Evolutionary conservation across 2,113 vertebrate genomes (phyloP), one percentile per base, ranked within the genome.

Genomic region (Perccottus glenii): DNA sequence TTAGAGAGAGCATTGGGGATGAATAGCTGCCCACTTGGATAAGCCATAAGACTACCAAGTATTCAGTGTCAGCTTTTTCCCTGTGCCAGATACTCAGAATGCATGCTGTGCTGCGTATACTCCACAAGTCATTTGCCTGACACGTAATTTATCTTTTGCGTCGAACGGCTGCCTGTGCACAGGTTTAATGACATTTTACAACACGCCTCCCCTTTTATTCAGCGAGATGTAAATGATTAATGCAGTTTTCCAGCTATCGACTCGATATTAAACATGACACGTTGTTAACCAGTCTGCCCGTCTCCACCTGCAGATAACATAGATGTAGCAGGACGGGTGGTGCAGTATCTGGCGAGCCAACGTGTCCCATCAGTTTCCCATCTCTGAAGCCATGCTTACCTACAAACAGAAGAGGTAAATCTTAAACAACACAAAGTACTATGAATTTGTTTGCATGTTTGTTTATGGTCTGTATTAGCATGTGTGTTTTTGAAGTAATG

Each of bases 331-430:
- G 89, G 83, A 62, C 85, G 90, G 27, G 84, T 88, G 11, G 78
- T 87, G 65, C 88, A 90, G 78, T 91, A 89, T 69, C 76, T 88
- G 69, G 86, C 87, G 93, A 51, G 93, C 93, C 40, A 93, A 85
- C 14, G 84, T 92, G 44, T 93, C 94, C 33, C 94, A 94, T 76
- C 94, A 94, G 80, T 93, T 93, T 61, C 93, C 92, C 77, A 93
- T 94, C 82, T 94, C 94, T 10, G 94, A 94, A 60, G 94, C 93
- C 48, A 94, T 94, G 94, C 92, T 94, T 59, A 94, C 94, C 67
- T 94, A 94, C 82, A 89, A 89, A 67, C 89, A 89, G 71, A 90
- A 90, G 76, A 89, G 88, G 88, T 90, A 82, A 10, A 40, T 27
- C 56, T 11, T 16, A 4, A 6, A 3, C 48, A 19, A 5, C 40